Conservation (phyloP, 1,140 invertebrate genomes). For the Lasaia peninsularis region DNA sequence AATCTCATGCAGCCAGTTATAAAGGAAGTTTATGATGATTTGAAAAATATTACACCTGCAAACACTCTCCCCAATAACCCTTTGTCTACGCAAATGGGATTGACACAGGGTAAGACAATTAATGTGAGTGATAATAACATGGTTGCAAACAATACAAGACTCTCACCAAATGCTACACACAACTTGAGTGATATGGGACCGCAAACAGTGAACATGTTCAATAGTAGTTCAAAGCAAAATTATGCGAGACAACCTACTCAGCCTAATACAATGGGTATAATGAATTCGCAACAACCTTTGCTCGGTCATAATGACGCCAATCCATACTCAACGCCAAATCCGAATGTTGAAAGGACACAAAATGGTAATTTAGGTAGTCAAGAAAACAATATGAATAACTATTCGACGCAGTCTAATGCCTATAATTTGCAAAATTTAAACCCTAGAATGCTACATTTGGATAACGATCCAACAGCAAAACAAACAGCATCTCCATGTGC, state of each 20-base stretch:
- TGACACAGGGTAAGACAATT: constrained; percentile 16
- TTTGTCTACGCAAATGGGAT: constrained; percentile 39
- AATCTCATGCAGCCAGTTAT: constrained; percentile 61
- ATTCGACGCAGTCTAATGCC: background rate
- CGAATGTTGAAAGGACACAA: background rate
- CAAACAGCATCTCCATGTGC: constrained; percentile 25
- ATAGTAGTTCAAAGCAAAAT: constrained; percentile 23
- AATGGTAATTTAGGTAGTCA: constrained; percentile 13
- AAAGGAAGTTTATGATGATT: constrained; percentile 61
- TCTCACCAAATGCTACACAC: constrained; percentile 5
- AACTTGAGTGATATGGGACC: constrained; percentile 44
- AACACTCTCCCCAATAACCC: constrained; percentile 56
- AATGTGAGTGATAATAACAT: constrained; percentile 4
- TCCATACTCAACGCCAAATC: background rate
- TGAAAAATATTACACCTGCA: constrained; percentile 48
- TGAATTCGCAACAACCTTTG: constrained; percentile 35
- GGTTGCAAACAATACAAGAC: background rate
- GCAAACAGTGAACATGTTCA: constrained; percentile 51
- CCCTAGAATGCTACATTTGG: background rate
- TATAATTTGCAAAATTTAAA: background rate
- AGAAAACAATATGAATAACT: background rate
- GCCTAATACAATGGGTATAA: constrained; percentile 22
- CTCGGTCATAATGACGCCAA: constrained; percentile 27
- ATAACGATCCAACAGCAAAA: constrained; percentile 26
- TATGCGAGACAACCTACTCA: constrained; percentile 6